A percentile compares a stretch with the other conserved stretches of the same genome.
Conservation (phyloP, 2,113 vertebrate species). For the Hystrix brachyura region DNA sequence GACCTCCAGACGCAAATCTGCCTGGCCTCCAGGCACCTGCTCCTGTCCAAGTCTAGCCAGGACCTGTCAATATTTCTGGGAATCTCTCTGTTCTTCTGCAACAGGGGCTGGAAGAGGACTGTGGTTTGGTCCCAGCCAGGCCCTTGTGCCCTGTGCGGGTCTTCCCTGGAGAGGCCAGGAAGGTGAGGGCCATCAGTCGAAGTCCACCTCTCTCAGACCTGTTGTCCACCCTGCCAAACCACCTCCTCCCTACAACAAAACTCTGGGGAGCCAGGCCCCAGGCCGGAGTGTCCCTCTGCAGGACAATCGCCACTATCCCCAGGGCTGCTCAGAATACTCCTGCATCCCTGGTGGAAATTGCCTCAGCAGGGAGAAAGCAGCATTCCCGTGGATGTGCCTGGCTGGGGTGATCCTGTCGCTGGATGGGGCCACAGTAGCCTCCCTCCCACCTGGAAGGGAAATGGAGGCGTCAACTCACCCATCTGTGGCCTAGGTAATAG, state of each 20-base stretch:
- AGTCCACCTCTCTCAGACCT: not conserved
- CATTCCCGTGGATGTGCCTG: not conserved
- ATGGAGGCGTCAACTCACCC: not conserved
- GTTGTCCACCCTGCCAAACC: not conserved
- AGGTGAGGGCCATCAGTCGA: accelerated
- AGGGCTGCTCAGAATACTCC: not conserved
- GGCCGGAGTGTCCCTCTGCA: too few relatives aligned
- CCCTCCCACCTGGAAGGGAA: not conserved
- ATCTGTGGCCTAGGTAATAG: not conserved
- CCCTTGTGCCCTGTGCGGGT: accelerated
- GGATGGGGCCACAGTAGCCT: not conserved
- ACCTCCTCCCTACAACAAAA: not conserved
- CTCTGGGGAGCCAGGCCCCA: not conserved
- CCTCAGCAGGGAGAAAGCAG: too few relatives aligned
- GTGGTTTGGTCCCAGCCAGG: accelerated
- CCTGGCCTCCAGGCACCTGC: not conserved
- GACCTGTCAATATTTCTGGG: not conserved
- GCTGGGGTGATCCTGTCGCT: not conserved
- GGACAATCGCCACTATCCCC: not conserved
- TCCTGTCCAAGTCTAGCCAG: not conserved
- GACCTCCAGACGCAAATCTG: not conserved
- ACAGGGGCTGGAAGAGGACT: not conserved
- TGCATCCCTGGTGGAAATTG: not conserved
- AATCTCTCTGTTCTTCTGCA: not conserved
- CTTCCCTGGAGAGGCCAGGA: not conserved